These are phyloP conservation scores for Phthorimaea operculella DNA, from an alignment of 1,140 invertebrate species.

Conservation along the genomic window DNA sequence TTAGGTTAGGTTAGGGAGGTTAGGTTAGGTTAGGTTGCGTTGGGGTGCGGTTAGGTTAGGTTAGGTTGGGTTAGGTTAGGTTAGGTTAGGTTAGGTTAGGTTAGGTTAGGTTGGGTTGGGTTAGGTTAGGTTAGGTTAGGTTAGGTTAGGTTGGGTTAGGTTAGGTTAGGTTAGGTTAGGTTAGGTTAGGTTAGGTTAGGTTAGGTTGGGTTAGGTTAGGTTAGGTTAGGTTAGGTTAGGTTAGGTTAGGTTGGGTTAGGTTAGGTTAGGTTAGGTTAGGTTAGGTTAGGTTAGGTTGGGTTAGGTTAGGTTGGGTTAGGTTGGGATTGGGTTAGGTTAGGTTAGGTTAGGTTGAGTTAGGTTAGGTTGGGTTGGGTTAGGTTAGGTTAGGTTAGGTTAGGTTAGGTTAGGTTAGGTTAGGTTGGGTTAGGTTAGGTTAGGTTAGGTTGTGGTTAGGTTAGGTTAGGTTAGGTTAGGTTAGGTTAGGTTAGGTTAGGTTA, in stretches of 20 bases:
- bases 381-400: conserved; percentile 21
- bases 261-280: conserved; percentile 24
- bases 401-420: conserved; percentile 19
- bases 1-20: no score
- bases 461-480: conserved; percentile 18
- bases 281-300: conserved; percentile 22
- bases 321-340: no score
- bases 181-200: conserved; percentile 18
- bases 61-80: conserved; percentile 22
- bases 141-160: conserved; percentile 28
- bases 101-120: conserved; percentile 24
- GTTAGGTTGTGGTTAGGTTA: no score
- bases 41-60: conserved; percentile 22
- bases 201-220: conserved; percentile 17
- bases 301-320: conserved; percentile 25
- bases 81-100: conserved; percentile 17
- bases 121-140: conserved; percentile 15
- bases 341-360: conserved; percentile 27
- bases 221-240: conserved; percentile 24
- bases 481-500: conserved; percentile 18
- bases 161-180: conserved; percentile 15
- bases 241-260: conserved; percentile 30
- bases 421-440: conserved; percentile 24
- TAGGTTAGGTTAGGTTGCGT: conserved; percentile 21
- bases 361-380: conserved; percentile 20